Base-by-base conservation (phyloP, 2,113 vertebrate species). In the Herpailurus yagouaroundi region DNA sequence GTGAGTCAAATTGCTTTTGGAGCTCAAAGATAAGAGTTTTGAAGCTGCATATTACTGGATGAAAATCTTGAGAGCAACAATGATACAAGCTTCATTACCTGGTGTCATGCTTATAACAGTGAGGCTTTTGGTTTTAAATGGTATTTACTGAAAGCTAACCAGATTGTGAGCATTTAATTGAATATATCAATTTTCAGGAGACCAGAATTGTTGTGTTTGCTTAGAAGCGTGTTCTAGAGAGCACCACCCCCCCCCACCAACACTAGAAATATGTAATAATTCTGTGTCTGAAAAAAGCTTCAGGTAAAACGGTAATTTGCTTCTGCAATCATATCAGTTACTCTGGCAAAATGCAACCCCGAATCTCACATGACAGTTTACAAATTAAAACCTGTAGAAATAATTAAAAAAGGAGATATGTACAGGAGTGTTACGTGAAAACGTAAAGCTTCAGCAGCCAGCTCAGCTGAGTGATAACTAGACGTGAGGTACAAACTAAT, bases 301-400 rank as follows among this genome's bases (percentile, higher is more conserved):
- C 86, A 91, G 77, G 94, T 98, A 86, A 97, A 89, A 89, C 89
- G 93, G 16, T 97, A 98, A 98, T 98, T 98, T 94, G 89, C 82
- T 97, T 95, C 97, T 93, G 97, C 93, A 96, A 92, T 98, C 93
- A 63, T 98, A 92, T 97, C 97, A 95, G 96, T 97, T 98, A 93
- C 83, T 97, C 89, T 94, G 77, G 96, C 91, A 98, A 97, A 98
- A 97, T 94, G 95, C 93, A 97, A 80, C 85, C 86, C 82, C 82
- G 83, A 89, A 96, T 98, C 93, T 97, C 97, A 98, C 93, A 97
- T 98, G 97, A 97, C 97, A 98, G 97, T 98, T 98, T 97, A 98
- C 98, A 98, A 98, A 98, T 98, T 98, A 98, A 97, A 98, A 98
- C 95, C 96, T 98, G 98, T 97, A 98, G 96, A 98, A 98, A 98